Percentiles rank a stretch among this genome's conserved stretches.
Evolutionary conservation across 2,797 vertebrate genomes (phyloP).

Genomic region (Enoplosus armatus): DNA sequence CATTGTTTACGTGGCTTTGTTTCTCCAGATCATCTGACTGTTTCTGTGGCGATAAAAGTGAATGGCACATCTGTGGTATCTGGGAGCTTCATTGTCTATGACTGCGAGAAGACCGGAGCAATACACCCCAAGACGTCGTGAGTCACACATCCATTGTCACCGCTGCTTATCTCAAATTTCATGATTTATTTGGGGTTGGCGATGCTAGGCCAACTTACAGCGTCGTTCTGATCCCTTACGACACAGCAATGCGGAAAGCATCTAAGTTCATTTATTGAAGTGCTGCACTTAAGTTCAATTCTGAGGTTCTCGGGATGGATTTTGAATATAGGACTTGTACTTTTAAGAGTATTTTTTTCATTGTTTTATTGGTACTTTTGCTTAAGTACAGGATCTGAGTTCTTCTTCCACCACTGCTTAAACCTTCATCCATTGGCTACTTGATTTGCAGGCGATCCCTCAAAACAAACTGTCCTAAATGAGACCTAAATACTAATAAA

Average conservation of each 20-base stretch:
- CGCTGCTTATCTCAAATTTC: conserved; percentile 32
- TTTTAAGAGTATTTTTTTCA: conserved; percentile 1
- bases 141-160: conserved; percentile 77
- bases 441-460: conserved; percentile 24
- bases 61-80: conserved; percentile 90
- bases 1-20: conserved; percentile 58
- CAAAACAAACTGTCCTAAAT: conserved; percentile 49
- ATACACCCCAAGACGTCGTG: conserved; percentile 91
- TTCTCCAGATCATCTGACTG: conserved; percentile 90
- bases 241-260: background rate
- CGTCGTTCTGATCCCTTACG: background rate
- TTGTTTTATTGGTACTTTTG: background rate
- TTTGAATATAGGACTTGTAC: background rate
- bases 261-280: background rate
- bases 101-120: conserved; percentile 90
- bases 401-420: background rate
- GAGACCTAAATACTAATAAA: conserved; percentile 51
- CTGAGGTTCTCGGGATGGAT: background rate
- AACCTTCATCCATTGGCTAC: background rate
- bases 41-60: conserved; percentile 91
- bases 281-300: background rate
- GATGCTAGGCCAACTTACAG: conserved; percentile 13
- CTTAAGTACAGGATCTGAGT: background rate
- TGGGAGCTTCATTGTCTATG: conserved; percentile 93
- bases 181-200: conserved; percentile 29